Base-by-base conservation (phyloP, 2,113 vertebrate genomes). In the Bettongia penicillata region DNA sequence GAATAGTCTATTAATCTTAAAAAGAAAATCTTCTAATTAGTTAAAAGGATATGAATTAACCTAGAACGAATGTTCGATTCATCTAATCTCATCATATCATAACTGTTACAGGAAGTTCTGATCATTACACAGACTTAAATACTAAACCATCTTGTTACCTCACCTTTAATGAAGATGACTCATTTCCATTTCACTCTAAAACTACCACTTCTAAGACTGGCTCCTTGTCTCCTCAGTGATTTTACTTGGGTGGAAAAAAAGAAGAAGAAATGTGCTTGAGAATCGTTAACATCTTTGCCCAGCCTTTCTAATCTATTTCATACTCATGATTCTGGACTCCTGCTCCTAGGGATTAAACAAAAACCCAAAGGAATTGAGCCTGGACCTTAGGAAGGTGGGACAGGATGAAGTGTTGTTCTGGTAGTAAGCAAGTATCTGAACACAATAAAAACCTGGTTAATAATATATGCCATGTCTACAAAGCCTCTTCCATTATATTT, bases 11-110 rank as follows among this genome's bases (percentile, higher is more conserved):
- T 84, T 84, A 84, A 84, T 84, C 68, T 84, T 84, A 53, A 19
- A 77, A 77, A 84, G n/a, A 77, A 84, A 43, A 37, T 43, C n/a
- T 84, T 84, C 97, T 98, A 97, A 98, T 98, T 98, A 98, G 98
- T 98, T 98, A 98, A 98, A 98, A 98, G 98, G 98, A 98, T 98
- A 98, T 98, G 98, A 98, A 98, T 98, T 98, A 98, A 98, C 98
- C 98, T 96, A 96, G 98, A 98, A 98, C 98, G 98, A 98, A 98
- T 98, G 98, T 98, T 98, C 98, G 98, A 98, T 97, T 98, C 98
- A 98, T 98, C 98, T 97, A 98, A 98, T 98, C 97, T 98, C 97
- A 97, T 98, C 95, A 0, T 96, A 98, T 98, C 98, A 98, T 98
- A 97, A 98, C 98, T 98, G 98, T 98, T 98, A 98, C 98, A 98